A percentile compares a stretch with the other conserved stretches of the same genome.
These are phyloP conservation scores for Teinopalpus imperialis DNA, from an alignment of 2,888 invertebrate species.

Conservation along the genomic window DNA sequence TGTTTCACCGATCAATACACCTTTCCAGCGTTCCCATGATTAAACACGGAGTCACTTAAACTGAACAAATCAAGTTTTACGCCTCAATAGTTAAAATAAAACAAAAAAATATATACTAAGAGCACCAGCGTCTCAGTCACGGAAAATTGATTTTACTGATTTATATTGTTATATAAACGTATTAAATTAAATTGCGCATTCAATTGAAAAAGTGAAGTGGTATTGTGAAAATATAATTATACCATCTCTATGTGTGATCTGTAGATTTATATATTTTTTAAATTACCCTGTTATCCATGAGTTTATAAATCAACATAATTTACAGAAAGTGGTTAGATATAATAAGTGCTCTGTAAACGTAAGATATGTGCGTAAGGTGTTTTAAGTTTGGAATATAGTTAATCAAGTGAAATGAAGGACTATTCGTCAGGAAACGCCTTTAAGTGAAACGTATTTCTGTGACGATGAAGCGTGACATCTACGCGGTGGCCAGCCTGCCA, in stretches of 20 bases:
- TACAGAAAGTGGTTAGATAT: constrained; percentile 33
- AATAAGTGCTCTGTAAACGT: constrained; percentile 40
- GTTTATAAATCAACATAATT: constrained; percentile 47
- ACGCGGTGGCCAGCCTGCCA: constrained; percentile 50
- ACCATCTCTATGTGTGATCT: no score
- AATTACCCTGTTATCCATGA: constrained; percentile 24
- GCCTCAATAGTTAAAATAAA: constrained; percentile 15
- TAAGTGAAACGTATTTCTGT: constrained; percentile 63
- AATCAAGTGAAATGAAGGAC: constrained; percentile 52
- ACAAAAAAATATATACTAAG: background rate
- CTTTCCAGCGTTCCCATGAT: constrained; percentile 27
- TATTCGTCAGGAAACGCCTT: constrained; percentile 46
- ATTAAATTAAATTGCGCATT: background rate
- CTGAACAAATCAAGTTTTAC: constrained; percentile 25
- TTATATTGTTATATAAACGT: constrained; percentile 5
- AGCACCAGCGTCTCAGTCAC: constrained; percentile 7
- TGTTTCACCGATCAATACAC: constrained; percentile 55
- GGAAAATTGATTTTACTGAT: constrained; percentile 16
- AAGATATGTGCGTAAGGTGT: constrained; percentile 50
- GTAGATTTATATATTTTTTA: no score
- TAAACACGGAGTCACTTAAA: constrained; percentile 21
- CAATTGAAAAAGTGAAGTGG: no score
- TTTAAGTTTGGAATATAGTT: background rate
- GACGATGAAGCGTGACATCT: constrained; percentile 56
- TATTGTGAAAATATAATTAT: no score